Percentiles rank a stretch among this genome's conserved stretches.
phyloP scores from a whole-genome alignment of 2,797 vertebrate species.

The Capromys pilorides region DNA sequence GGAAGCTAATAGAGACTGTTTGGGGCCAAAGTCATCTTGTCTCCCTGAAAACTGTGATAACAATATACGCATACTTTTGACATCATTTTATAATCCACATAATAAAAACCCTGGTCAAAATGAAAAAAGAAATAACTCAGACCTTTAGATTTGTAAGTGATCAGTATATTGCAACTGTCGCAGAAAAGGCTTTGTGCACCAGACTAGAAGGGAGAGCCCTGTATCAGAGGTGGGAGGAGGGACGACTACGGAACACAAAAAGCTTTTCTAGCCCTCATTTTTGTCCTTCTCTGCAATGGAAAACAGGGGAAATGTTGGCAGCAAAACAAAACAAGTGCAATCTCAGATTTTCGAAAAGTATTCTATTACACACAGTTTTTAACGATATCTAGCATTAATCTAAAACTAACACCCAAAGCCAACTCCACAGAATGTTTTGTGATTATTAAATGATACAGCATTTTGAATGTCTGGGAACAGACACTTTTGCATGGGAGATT shows the following conservation, averaged over 20 bases:
- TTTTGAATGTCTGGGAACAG: slow-evolving; percentile 69
- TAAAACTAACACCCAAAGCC: slow-evolving; percentile 66
- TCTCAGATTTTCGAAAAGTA: slow-evolving; percentile 65
- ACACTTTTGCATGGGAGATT: slow-evolving; percentile 51
- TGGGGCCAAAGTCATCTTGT: neutral
- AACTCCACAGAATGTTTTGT: slow-evolving; percentile 44
- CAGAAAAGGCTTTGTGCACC: neutral
- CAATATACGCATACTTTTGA: neutral
- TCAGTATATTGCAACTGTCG: neutral
- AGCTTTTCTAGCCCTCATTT: slow-evolving; percentile 15
- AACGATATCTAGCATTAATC: slow-evolving; percentile 64
- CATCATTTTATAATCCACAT: neutral
- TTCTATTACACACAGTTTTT: slow-evolving; percentile 63
- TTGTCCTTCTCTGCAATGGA: slow-evolving; percentile 47
- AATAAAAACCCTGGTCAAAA: neutral
- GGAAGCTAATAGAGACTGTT: neutral
- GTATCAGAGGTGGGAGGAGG: slow-evolving; percentile 37
- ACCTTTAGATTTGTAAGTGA: neutral
- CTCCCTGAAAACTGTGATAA: neutral
- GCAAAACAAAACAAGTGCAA: slow-evolving; percentile 67
- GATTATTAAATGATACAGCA: slow-evolving; percentile 64
- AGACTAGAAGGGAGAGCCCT: neutral
- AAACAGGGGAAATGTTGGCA: slow-evolving; percentile 61
- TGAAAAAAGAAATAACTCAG: neutral
- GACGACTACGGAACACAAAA: neutral